phyloP scores from a whole-genome alignment of 2,113 vertebrate species.

The Struthidea cinerea region DNA sequence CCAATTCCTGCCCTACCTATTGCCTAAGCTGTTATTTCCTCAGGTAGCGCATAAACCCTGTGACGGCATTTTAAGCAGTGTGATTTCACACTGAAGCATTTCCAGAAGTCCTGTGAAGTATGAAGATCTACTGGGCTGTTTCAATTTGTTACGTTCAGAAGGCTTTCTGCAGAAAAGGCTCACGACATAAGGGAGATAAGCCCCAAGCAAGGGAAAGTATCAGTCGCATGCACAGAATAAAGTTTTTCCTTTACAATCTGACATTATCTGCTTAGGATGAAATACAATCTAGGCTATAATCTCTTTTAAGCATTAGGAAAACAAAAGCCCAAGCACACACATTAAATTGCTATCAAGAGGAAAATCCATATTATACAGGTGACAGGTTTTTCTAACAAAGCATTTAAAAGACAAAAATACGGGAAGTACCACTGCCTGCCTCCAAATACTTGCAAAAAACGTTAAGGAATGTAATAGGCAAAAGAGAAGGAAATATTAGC shows the following conservation, averaged over 20 bases:
- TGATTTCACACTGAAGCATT: not conserved
- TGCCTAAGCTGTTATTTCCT: not conserved
- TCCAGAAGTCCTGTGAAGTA: not conserved
- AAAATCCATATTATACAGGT: not conserved
- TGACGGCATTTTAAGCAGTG: not conserved
- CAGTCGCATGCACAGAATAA: not conserved
- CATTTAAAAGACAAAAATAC: not conserved
- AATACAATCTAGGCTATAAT: not conserved
- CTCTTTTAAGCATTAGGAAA: conserved; percentile 5
- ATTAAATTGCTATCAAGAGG: not conserved
- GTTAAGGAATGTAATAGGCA: conserved; percentile 18
- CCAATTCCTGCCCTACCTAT: not conserved
- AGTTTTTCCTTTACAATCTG: not conserved
- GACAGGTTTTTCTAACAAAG: not conserved
- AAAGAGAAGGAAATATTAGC: conserved; percentile 54
- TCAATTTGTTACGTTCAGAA: not conserved
- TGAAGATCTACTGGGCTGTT: not conserved
- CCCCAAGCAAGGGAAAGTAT: not conserved
- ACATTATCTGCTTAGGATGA: not conserved
- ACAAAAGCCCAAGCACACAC: not conserved
- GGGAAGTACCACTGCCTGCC: not conserved
- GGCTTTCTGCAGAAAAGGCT: not conserved
- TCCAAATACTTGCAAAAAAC: conserved; percentile 32
- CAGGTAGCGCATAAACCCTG: not conserved
- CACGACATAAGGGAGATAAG: not conserved